Percentiles rank a stretch among this genome's conserved stretches.
phyloP scores from a whole-genome alignment of 2,113 vertebrate genomes.

The Ovis aries region ARS-UI_Ramb_v3.0 NC_056054.1:92278001-92278500 shows the following conservation, averaged over 20 bases:
- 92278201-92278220: background rate
- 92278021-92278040: background rate
- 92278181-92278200: background rate
- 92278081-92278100: background rate
- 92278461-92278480: background rate
- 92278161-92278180: background rate
- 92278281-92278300: background rate
- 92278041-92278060: background rate
- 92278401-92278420: background rate
- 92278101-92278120: background rate
- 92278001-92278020: background rate
- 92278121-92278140: background rate
- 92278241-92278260: slow-evolving; percentile 3
- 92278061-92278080: background rate
- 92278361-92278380: background rate
- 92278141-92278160: background rate
- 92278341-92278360: background rate
- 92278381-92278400: background rate
- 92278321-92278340: slow-evolving; percentile 16
- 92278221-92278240: background rate
- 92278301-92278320: background rate
- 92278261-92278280: background rate
- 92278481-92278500: background rate
- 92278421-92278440: background rate
- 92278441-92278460: background rate